These are phyloP conservation scores for Drosophila engyochracea DNA, from an alignment of 2,888 invertebrate species.

Conservation along the genomic window DNA sequence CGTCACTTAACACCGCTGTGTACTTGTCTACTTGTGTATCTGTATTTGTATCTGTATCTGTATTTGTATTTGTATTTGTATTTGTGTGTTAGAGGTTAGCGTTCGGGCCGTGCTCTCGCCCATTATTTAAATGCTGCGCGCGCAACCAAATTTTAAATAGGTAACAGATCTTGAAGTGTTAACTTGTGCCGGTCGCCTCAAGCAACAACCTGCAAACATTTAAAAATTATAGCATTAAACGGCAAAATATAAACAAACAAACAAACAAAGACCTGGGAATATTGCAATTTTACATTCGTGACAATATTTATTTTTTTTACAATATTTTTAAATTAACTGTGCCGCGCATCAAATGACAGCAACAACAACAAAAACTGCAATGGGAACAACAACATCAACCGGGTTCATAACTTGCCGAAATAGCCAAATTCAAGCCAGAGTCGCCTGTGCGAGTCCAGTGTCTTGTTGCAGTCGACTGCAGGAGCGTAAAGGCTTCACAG, in stretches of 20 bases:
- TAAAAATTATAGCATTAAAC: constrained; percentile 5
- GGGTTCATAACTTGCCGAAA: constrained; percentile 38
- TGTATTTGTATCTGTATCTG: no score
- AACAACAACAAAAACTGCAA: background rate
- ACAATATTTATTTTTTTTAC: background rate
- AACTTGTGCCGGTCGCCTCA: constrained; percentile 40
- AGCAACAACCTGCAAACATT: background rate
- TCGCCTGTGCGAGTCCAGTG: background rate
- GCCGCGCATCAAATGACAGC: constrained; percentile 2
- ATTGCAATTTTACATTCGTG: background rate
- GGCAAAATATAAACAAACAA: background rate
- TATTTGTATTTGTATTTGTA: background rate
- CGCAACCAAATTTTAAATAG: constrained; percentile 42
- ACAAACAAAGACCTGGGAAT: background rate
- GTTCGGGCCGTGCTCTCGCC: constrained; percentile 18
- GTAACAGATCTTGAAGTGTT: constrained; percentile 61
- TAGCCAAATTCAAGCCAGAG: constrained; percentile 27
- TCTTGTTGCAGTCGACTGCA: constrained; percentile 9
- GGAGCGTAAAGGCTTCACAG: background rate
- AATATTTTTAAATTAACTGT: background rate
- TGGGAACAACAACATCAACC: constrained; percentile 1
- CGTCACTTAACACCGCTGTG: constrained; percentile 28
- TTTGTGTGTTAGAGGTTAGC: constrained; percentile 30
- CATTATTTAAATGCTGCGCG: constrained; percentile 47
- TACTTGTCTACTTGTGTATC: constrained; percentile 7